Evolutionary conservation across 2,888 invertebrate species (phyloP), one percentile per base, ranked within the genome.

Genomic region (Acrobasis suavella): DNA sequence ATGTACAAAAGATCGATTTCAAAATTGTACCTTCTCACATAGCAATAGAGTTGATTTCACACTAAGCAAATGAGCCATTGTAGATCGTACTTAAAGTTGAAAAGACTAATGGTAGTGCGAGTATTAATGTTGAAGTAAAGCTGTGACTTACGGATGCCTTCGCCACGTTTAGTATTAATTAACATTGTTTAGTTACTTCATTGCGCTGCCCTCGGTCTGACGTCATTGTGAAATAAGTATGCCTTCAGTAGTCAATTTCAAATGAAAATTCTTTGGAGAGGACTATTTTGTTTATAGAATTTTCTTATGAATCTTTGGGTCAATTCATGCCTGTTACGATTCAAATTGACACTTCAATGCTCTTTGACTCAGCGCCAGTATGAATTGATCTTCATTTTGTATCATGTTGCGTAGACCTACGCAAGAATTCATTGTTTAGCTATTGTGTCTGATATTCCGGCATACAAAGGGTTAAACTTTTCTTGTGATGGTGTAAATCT

Each of bases 111-210:
- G 69, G 75, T 76, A 73, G 78, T 75, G 82, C 76, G 83, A 85
- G 84, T 86, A 85, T 86, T 86, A 82, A 74, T 72, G 73, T 62
- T 68, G 72, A 65, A 64, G 67, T 70, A 70, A 71, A 73, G 74
- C 77, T 77, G 83, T 81, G 84, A 82, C 80, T 82, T 79, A 77
- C 68, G 72, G 74, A 83, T 83, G 86, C 85, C 87, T 86, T 85
- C 80, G 80, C 77, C 77, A 73, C 77, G 74, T 76, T 77, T 89
- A 89, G 87, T 89, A 89, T 88, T 89, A 87, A 89, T 87, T 89
- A 87, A 80, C 71, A 68, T 77, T 69, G 70, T 71, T 69, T 70
- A 75, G 73, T 74, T 74, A 72, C 77, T 71, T 75, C 75, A 74
- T 72, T 71, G 81, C 78, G 76, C 63, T 65, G 72, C 77, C 69